Evolutionary conservation across 2,888 invertebrate genomes (phyloP).

Genomic region (Nematopogon swammerdamellus): DNA sequence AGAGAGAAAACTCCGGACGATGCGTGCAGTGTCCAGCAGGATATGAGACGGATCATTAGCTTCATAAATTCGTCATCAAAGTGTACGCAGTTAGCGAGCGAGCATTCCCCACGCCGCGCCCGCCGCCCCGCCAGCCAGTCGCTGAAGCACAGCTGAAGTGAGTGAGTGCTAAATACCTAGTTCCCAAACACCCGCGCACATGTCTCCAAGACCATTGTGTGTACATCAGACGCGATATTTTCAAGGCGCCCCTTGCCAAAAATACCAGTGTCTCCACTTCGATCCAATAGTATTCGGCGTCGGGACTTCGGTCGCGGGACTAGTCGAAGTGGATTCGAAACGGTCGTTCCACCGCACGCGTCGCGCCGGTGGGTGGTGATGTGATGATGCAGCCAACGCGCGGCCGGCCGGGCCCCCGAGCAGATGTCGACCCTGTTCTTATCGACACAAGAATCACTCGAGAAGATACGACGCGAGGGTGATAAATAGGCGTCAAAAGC

Average conservation of each 20-base stretch:
- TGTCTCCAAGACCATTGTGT: too few relatives aligned
- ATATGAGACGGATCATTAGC: too few relatives aligned
- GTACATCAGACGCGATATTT: constrained; percentile 13
- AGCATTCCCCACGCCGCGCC: too few relatives aligned
- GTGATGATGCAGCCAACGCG: too few relatives aligned
- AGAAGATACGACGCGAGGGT: constrained; percentile 20
- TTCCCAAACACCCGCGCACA: too few relatives aligned
- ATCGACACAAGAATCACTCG: constrained; percentile 40
- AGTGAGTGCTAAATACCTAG: too few relatives aligned
- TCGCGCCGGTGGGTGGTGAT: constrained; percentile 20
- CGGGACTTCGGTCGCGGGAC: neutral
- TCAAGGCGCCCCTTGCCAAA: constrained; percentile 34
- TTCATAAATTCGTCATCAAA: too few relatives aligned
- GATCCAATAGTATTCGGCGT: neutral
- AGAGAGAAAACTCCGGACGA: too few relatives aligned
- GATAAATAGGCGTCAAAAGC: constrained; percentile 52
- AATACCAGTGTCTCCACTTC: constrained; percentile 37
- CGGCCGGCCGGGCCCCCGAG: constrained; percentile 17
- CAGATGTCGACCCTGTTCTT: constrained; percentile 43
- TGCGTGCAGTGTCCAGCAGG: too few relatives aligned
- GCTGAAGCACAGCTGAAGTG: too few relatives aligned
- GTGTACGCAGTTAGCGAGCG: too few relatives aligned
- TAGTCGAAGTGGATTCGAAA: constrained; percentile 21
- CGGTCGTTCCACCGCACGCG: constrained; percentile 16
- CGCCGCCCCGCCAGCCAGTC: too few relatives aligned